Percentiles rank a stretch among this genome's conserved stretches.
Conservation (phyloP, 2,888 invertebrate genomes). For the Xestoiulus laeticollis region DNA sequence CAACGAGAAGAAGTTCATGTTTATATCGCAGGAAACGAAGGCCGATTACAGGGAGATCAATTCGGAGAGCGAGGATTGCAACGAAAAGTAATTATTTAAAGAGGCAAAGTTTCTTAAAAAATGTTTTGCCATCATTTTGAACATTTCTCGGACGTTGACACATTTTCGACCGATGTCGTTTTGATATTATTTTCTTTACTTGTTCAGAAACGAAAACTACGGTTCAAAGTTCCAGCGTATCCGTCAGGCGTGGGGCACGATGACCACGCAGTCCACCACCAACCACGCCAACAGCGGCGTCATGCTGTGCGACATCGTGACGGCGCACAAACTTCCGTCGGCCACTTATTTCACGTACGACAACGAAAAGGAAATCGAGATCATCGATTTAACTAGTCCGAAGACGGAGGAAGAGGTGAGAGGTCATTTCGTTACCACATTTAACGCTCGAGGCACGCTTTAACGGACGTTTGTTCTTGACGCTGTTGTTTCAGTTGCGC, state of each 20-base stretch:
- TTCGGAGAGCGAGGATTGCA: constrained; percentile 33
- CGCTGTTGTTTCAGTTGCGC: constrained; percentile 70
- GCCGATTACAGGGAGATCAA: constrained; percentile 81
- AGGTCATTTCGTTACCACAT: background rate
- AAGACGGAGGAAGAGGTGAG: constrained; percentile 57
- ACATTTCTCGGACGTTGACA: background rate
- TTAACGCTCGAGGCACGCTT: background rate
- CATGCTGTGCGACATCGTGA: constrained; percentile 58
- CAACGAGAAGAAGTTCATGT: constrained; percentile 85
- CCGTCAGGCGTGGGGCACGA: constrained; percentile 78
- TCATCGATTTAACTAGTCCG: constrained; percentile 57
- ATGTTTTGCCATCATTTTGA: background rate
- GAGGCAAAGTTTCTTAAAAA: background rate
- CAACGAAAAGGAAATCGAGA: constrained; percentile 57
- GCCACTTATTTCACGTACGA: constrained; percentile 59
- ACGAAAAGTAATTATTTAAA: constrained; percentile 55
- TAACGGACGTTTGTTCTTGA: background rate
- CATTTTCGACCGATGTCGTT: too few relatives aligned
- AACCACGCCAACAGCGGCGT: constrained; percentile 54
- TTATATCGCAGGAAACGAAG: constrained; percentile 83
- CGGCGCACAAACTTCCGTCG: constrained; percentile 58
- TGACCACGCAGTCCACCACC: constrained; percentile 55
- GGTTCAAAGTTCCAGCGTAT: constrained; percentile 83
- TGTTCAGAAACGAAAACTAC: constrained; percentile 50
- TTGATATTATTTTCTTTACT: background rate